phyloP scores from a whole-genome alignment of 1,140 invertebrate genomes.

The Neodiprion pinetum region DNA sequence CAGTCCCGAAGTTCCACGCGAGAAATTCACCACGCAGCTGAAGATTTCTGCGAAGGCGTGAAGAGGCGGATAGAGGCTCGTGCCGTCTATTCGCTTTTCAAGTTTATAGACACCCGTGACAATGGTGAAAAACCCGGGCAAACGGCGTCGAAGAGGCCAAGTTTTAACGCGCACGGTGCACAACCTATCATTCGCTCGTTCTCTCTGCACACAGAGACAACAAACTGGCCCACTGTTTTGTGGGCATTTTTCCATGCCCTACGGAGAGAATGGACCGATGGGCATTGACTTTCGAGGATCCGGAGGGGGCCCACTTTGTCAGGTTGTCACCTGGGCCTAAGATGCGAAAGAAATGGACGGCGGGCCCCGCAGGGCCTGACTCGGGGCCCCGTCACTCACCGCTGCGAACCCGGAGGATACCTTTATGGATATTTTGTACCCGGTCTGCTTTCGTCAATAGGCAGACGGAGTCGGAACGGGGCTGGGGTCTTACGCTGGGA shows the following conservation, averaged over 20 bases:
- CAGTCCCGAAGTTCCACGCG: background rate
- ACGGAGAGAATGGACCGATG: slow-evolving; percentile 18
- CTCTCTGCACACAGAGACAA: background rate
- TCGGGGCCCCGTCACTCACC: background rate
- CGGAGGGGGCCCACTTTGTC: slow-evolving; percentile 44
- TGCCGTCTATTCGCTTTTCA: slow-evolving; percentile 31
- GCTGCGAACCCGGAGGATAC: background rate
- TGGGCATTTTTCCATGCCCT: background rate
- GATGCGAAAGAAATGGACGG: slow-evolving; percentile 23
- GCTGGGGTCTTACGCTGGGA: slow-evolving; percentile 3
- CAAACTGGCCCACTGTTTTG: background rate
- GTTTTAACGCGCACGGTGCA: background rate
- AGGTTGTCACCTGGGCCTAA: slow-evolving; percentile 44
- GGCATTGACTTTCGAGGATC: slow-evolving; percentile 6
- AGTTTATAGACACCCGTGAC: background rate
- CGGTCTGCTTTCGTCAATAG: background rate
- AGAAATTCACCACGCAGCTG: slow-evolving; percentile 4
- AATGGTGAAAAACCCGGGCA: background rate
- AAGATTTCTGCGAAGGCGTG: slow-evolving; percentile 47
- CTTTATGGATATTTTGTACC: background rate
- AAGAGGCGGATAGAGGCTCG: slow-evolving; percentile 45
- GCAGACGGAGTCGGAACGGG: background rate
- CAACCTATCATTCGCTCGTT: slow-evolving; percentile 18
- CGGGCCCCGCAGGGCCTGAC: no score
- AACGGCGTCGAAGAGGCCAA: background rate